A percentile compares a stretch with the other conserved stretches of the same genome.
Evolutionary conservation across 2,888 invertebrate genomes (phyloP).

Genomic region (Gibbula magus): DNA sequence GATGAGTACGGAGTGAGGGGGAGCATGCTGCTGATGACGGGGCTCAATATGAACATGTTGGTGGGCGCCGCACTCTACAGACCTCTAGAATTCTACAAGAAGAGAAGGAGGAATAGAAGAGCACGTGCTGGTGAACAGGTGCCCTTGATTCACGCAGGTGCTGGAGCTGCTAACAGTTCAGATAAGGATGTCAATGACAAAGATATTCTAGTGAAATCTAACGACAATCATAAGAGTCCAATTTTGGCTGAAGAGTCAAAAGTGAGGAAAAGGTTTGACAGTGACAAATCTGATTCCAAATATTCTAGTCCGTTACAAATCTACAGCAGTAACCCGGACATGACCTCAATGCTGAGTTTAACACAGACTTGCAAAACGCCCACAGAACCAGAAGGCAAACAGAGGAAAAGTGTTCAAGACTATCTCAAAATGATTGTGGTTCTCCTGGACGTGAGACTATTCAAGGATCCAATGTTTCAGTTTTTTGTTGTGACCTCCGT

Average conservation of each 20-base stretch:
- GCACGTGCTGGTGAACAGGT: too few species aligned
- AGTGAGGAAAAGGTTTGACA: too few species aligned
- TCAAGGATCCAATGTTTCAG: neutral
- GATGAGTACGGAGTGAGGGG: slow-evolving; percentile 28
- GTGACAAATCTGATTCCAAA: too few species aligned
- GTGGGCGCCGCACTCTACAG: neutral
- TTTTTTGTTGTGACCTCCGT: neutral
- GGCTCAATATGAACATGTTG: neutral
- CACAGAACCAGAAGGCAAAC: too few species aligned
- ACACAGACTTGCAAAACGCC: too few species aligned
- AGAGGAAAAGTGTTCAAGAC: neutral
- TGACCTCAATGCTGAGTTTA: neutral
- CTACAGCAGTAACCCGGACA: neutral
- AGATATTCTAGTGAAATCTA: too few species aligned
- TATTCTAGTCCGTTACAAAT: too few species aligned
- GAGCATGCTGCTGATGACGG: slow-evolving; percentile 21
- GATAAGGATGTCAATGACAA: too few species aligned
- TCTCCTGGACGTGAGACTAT: neutral
- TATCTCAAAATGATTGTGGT: neutral
- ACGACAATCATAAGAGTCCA: too few species aligned
- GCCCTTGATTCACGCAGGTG: too few species aligned
- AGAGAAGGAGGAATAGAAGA: neutral
- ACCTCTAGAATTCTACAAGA: slow-evolving; percentile 17
- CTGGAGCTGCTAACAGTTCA: too few species aligned
- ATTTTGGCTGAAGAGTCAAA: too few species aligned